A percentile compares a stretch with the other conserved stretches of the same genome.
Evolutionary conservation across 2,797 vertebrate species (phyloP).

Genomic region (Falco naumanni): DNA sequence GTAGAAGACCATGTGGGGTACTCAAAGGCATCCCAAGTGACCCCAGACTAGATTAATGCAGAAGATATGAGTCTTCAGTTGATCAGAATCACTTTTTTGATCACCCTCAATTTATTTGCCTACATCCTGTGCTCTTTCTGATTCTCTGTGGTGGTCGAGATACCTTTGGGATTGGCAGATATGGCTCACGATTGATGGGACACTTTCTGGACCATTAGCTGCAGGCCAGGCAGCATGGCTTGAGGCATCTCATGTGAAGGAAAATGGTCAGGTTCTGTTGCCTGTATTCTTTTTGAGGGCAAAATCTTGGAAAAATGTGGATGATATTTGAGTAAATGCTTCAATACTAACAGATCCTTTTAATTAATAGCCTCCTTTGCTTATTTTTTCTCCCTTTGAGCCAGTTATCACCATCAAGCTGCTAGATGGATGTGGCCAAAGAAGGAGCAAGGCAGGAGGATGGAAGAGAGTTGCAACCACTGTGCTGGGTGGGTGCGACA

Average conservation of each 20-base stretch:
- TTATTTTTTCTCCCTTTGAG: neutral
- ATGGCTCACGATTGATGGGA: neutral
- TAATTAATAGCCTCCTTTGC: neutral
- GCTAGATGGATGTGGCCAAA: neutral
- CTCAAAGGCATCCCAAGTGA: neutral
- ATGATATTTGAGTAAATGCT: neutral
- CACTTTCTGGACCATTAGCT: neutral
- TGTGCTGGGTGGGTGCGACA: neutral
- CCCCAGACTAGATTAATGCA: neutral
- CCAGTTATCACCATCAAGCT: neutral
- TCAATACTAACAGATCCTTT: neutral
- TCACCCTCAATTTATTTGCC: neutral
- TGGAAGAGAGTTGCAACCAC: neutral
- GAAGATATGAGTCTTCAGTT: neutral
- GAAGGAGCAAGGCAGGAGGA: neutral
- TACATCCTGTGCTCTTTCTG: neutral
- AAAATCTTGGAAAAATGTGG: neutral
- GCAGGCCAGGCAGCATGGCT: neutral
- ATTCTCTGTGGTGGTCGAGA: neutral
- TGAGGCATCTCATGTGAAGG: neutral
- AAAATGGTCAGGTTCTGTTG: neutral
- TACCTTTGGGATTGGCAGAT: neutral
- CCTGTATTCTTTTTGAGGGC: neutral
- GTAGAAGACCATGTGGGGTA: neutral
- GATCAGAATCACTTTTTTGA: neutral